These are phyloP conservation scores for Phoronis australis DNA, from an alignment of 2,888 invertebrate genomes.

Conservation along the genomic window DNA sequence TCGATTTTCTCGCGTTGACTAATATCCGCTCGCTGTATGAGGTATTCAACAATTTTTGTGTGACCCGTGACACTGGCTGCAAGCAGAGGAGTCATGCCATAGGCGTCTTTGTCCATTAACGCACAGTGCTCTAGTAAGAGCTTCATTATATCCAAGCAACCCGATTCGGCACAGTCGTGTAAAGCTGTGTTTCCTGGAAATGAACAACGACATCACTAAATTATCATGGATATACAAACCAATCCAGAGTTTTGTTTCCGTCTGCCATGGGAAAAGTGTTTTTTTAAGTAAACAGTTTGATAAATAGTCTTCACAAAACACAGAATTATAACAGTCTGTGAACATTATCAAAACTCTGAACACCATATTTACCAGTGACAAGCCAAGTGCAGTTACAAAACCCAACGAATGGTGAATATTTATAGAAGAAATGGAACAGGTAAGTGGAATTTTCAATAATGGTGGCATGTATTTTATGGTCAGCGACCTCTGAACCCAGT, in stretches of 20 bases:
- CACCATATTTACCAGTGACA: too few species aligned
- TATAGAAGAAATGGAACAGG: too few species aligned
- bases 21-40: constrained; percentile 64
- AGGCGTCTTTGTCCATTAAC: constrained; percentile 88
- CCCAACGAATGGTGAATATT: too few species aligned
- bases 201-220: constrained; percentile 1
- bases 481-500: too few species aligned
- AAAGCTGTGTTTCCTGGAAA: constrained; percentile 78
- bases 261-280: background rate
- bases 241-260: background rate
- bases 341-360: too few species aligned
- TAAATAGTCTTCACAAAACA: too few species aligned
- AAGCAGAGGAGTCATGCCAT: constrained; percentile 91
- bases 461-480: too few species aligned
- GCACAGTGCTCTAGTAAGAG: constrained; percentile 82
- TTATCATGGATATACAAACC: background rate
- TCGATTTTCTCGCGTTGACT: constrained; percentile 67
- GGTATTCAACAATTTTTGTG: constrained; percentile 85
- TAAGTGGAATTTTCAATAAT: too few species aligned
- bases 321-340: too few species aligned
- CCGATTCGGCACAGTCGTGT: constrained; percentile 96
- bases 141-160: constrained; percentile 85
- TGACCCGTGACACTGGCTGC: constrained; percentile 88
- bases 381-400: too few species aligned
- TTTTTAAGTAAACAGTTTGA: too few species aligned